Base-by-base conservation (phyloP, 2,797 vertebrate species). In the Arctocebus calabarensis region DNA sequence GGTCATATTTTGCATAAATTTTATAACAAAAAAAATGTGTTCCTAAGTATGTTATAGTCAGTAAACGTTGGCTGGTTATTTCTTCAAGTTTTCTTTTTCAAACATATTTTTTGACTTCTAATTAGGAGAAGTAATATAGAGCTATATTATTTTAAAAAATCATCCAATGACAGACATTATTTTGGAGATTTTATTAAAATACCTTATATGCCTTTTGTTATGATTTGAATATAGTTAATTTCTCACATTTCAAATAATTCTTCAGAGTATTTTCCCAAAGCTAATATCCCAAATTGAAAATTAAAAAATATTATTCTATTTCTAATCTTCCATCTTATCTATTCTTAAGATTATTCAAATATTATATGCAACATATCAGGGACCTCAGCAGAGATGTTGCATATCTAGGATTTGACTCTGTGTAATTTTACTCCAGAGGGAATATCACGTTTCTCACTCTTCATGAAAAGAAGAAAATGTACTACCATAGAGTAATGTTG, bases 181-280 rank as follows among this genome's bases (percentile, higher is more conserved):
- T 91, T 87, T 71, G 19, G 43, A 62, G 13, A 84, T 20, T 52
- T 74, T 90, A 40, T 87, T 14, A 74, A 81, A 87, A 84, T 88
- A 88, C 2, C 3, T 34, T 62, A 23, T 57, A 86, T n/a, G 25
- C 2, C 37, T 27, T 71, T 57, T 66, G 6, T 77, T 0, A 73
- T 34, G 34, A 48, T 52, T 75, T 74, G 32, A 66, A 83, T 88
- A 68, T 52, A 64, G 45, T 88, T 86, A 82, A 64, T 66, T 64
- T 89, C 6, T 37, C 52, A 77, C 8, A 71, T 70, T 81, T 90
- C 16, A 89, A 90, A 87, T 37, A 64, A 9, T n/a, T 55, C 61
- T 62, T 64, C 23, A 62, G 19, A 52, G 27, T 52, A 61, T 40
- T 71, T 90, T 23, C 64, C 64, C 32, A 81, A 92, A 66, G n/a